Percentiles rank a stretch among this genome's conserved stretches.
phyloP scores from a whole-genome alignment of 2,113 vertebrate species.

The Petrocephalus microphthalmus region DNA sequence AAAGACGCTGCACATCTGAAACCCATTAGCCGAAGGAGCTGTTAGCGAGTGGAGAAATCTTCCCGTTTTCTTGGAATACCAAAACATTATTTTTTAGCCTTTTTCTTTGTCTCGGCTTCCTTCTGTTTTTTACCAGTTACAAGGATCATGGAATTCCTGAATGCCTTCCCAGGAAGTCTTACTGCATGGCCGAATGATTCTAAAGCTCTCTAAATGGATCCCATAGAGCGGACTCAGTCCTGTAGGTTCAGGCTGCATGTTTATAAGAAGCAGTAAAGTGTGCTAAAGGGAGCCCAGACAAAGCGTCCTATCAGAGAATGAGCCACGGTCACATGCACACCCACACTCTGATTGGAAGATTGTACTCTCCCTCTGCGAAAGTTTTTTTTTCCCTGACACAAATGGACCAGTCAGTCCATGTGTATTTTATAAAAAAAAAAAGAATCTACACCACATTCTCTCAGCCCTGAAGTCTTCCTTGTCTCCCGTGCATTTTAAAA shows the following conservation, averaged over 20 bases:
- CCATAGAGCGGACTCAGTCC: conserved; percentile 21
- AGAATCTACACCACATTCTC: conserved; percentile 44
- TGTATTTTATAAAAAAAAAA: conserved; percentile 55
- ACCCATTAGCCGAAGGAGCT: conserved; percentile 69
- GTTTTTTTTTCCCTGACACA: conserved; percentile 35
- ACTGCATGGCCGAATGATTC: conserved; percentile 32
- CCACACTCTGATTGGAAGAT: conserved; percentile 29
- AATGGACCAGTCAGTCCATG: conserved; percentile 49
- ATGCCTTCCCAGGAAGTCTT: conserved; percentile 40
- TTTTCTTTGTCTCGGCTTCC: conserved; percentile 37
- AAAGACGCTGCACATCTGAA: conserved; percentile 72
- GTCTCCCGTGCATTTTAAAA: conserved; percentile 58
- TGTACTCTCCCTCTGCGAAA: conserved; percentile 33
- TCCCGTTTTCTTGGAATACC: conserved; percentile 55
- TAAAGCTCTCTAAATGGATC: conserved; percentile 33
- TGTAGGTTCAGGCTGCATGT: conserved; percentile 31
- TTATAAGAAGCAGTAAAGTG: conserved; percentile 42
- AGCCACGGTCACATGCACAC: conserved; percentile 41
- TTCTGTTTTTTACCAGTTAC: conserved; percentile 39
- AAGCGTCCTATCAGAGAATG: conserved; percentile 32
- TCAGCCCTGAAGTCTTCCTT: conserved; percentile 48
- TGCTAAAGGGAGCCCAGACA: conserved; percentile 32
- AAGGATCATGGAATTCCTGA: conserved; percentile 47
- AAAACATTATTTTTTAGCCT: conserved; percentile 41
- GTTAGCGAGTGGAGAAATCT: conserved; percentile 59